Evolutionary conservation across 1,140 invertebrate species (phyloP).

Genomic region (Drosophila lacteicornis): DNA sequence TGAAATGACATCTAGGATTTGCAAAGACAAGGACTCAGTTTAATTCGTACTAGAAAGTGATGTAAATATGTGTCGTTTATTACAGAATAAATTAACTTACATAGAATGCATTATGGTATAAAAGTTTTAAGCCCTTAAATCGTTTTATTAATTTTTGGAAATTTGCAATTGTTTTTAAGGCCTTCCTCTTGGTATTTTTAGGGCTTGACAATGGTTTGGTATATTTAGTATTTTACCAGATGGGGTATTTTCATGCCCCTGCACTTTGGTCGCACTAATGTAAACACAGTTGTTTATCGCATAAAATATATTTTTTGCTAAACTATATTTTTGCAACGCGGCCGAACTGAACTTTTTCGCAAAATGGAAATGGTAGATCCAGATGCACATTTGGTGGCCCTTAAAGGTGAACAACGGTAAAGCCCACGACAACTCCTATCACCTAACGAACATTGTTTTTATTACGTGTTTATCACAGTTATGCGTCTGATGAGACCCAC

Average conservation of each 20-base stretch:
- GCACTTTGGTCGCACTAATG: constrained; percentile 9
- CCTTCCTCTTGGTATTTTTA: neutral
- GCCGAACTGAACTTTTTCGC: neutral
- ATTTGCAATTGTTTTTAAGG: neutral
- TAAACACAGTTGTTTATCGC: constrained; percentile 24
- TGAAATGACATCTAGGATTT: constrained; percentile 91
- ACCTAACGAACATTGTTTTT: neutral
- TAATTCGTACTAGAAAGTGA: constrained; percentile 12
- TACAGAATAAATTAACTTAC: constrained; percentile 10
- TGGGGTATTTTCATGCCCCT: neutral
- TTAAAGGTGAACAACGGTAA: constrained; percentile 44
- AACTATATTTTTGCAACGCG: neutral
- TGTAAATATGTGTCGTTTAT: constrained; percentile 35
- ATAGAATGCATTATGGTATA: neutral
- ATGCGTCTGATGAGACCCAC: constrained; percentile 68
- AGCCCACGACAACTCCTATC: neutral
- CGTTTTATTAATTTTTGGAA: neutral
- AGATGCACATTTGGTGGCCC: constrained; percentile 63
- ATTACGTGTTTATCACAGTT: constrained; percentile 29
- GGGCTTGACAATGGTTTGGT: neutral
- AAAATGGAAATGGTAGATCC: constrained; percentile 59
- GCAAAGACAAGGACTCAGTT: constrained; percentile 85
- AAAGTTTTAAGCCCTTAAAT: neutral
- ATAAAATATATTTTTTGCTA: neutral
- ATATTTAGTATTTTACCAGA: constrained; percentile 8